Conservation (phyloP, 2,888 invertebrate genomes). For the Phyto melanocephala region DNA sequence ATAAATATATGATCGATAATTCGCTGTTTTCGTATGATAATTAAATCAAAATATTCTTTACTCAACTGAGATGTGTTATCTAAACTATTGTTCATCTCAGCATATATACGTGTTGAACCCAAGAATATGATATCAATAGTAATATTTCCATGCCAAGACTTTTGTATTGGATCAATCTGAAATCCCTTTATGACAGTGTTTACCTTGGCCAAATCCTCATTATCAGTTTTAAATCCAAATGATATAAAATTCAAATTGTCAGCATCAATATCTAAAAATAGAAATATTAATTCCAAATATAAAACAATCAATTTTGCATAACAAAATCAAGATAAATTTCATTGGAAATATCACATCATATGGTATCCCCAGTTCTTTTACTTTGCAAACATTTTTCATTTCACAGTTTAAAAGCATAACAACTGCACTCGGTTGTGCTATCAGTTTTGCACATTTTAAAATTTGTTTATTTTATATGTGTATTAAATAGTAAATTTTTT, state of each 20-base stretch:
- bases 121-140: conserved; percentile 71
- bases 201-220: conserved; percentile 69
- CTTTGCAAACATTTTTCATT: no score
- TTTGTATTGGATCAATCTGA: conserved; percentile 62
- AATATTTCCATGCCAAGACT: conserved; percentile 72
- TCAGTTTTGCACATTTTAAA: no score
- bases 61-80: conserved; percentile 67
- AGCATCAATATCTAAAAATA: conserved; percentile 66
- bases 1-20: conserved; percentile 87
- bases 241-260: conserved; percentile 47
- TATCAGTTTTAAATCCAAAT: conserved; percentile 70
- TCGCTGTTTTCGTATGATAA: conserved; percentile 82
- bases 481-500: no score
- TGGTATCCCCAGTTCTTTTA: no score
- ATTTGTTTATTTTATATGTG: no score
- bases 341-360: no score
- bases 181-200: conserved; percentile 66
- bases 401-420: no score
- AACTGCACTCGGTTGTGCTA: no score
- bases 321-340: no score
- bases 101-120: conserved; percentile 74
- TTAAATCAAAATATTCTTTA: conserved; percentile 78
- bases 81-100: conserved; percentile 68
- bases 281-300: no score
- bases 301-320: no score